Base-by-base conservation (phyloP, 2,888 invertebrate genomes). In the Tenthredo notha region DNA sequence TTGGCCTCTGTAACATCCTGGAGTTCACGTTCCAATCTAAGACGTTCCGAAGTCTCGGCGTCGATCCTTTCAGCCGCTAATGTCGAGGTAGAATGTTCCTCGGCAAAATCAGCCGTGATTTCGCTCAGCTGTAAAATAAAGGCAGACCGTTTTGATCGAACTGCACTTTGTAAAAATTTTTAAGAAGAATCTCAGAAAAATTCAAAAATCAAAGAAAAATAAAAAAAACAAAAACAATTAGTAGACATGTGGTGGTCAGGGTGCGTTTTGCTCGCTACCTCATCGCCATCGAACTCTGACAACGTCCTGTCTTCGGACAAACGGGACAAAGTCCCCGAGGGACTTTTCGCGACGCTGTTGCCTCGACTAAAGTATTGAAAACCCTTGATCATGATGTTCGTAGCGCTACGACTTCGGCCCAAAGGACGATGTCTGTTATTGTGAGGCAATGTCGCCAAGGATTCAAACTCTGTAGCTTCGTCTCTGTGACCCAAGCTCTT, bases 21-120 rank as follows among this genome's bases (percentile, higher is more conserved):
- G 82, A 98, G 95, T 92, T 99, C 98, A 88, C 98, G 96, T 93
- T 98, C 98, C 40, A 98, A 95, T 67, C 97, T 96, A 88, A 98
- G 95, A 72, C 98, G 95, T 92, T 98, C 98, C 0, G 97, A 96
- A 2, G 97, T 97, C 93, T 98, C 98, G 1, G 97, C 97, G 92
- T 98, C 98, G 84, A 98, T 95, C 85, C 98, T 95, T 93, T 99
- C 98, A 0, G 98, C 96, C 9, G 98, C 98, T 88, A 98, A 95
- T 18, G 97, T 97, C 6, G 98, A 97, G 3, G 98, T 97, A 2
- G 98, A 97, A 89, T 98, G 97, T 93, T 99, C 99, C 92, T 99
- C 99, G 2, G 98, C 96, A 88, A 98, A 94, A 93, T 99, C 99
- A 40, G 98, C 97, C 85, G 98, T 97, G 94, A 98, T 96, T 94